phyloP scores from a whole-genome alignment of 1,140 invertebrate species.

The Trachelipus rathkii region DNA sequence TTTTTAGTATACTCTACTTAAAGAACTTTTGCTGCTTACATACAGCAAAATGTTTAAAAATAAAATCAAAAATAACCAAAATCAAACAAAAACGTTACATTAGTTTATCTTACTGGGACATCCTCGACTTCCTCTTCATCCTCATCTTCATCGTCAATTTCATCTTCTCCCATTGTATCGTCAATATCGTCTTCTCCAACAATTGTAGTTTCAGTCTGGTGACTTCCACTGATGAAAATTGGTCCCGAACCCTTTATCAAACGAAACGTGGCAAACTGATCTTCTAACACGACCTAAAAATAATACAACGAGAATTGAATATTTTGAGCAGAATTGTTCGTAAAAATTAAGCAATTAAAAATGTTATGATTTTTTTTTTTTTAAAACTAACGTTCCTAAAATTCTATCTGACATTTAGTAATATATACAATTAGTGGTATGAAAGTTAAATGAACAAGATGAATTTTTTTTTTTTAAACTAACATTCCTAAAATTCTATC shows the following conservation, averaged over 20 bases:
- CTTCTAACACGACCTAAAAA: conserved; percentile 4
- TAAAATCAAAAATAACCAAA: background rate
- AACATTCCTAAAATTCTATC: too few relatives aligned
- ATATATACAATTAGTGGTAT: too few relatives aligned
- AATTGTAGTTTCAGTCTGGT: conserved; percentile 10
- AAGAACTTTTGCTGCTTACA: too few relatives aligned
- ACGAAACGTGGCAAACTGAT: conserved; percentile 11
- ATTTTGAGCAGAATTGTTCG: too few relatives aligned
- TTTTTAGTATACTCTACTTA: background rate
- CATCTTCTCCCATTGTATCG: background rate
- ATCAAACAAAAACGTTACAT: background rate
- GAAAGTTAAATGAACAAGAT: too few relatives aligned
- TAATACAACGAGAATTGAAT: background rate
- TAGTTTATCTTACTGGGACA: background rate
- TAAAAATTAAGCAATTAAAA: too few relatives aligned
- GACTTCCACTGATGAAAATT: background rate
- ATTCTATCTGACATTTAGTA: too few relatives aligned
- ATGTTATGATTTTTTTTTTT: too few relatives aligned
- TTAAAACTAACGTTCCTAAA: too few relatives aligned
- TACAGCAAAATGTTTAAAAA: too few relatives aligned
- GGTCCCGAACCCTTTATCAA: background rate
- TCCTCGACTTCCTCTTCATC: conserved; percentile 16
- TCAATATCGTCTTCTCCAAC: conserved; percentile 17
- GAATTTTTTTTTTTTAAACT: too few relatives aligned
- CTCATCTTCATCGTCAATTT: background rate